Evolutionary conservation across 1,140 invertebrate species (phyloP).

Genomic region (Papilio aristodemus): DNA sequence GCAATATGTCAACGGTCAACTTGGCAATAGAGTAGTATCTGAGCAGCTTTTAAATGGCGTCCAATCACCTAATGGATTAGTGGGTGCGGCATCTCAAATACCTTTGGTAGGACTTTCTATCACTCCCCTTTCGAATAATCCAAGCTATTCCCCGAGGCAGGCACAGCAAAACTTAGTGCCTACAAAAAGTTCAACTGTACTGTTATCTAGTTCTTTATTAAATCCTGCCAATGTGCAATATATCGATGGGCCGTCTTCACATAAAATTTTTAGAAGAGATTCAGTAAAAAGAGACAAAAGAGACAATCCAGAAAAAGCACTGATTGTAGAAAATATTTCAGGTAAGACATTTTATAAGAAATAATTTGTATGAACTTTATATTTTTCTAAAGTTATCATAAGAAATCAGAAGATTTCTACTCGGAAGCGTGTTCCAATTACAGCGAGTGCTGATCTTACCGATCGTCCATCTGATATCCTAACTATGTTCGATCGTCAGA

Average conservation of each 20-base stretch:
- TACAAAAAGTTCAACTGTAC: slow-evolving; percentile 60
- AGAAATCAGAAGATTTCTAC: too few relatives aligned
- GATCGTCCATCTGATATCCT: too few relatives aligned
- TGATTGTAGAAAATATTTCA: slow-evolving; percentile 50
- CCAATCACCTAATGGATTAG: slow-evolving; percentile 46
- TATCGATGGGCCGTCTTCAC: slow-evolving; percentile 78
- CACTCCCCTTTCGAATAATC: slow-evolving; percentile 39
- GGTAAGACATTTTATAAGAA: slow-evolving; percentile 33
- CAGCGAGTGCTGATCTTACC: too few relatives aligned
- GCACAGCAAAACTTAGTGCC: slow-evolving; percentile 42
- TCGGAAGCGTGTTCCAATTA: too few relatives aligned
- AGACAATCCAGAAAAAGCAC: slow-evolving; percentile 76
- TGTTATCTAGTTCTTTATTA: slow-evolving; percentile 66
- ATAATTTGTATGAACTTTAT: background rate
- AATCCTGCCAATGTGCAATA: slow-evolving; percentile 82
- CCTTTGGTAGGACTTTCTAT: slow-evolving; percentile 44
- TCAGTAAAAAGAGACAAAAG: slow-evolving; percentile 76
- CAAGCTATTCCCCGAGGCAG: slow-evolving; percentile 44
- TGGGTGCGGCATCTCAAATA: slow-evolving; percentile 40
- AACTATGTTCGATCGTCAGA: too few relatives aligned
- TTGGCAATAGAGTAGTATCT: slow-evolving; percentile 80
- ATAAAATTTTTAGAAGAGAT: slow-evolving; percentile 81
- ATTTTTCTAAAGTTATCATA: too few relatives aligned
- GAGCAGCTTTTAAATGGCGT: slow-evolving; percentile 80
- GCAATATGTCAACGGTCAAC: slow-evolving; percentile 83